Conservation (phyloP, 30 jellyfish, hydroid and myxozoan genomes). For the Catostylus mosaicus region DNA sequence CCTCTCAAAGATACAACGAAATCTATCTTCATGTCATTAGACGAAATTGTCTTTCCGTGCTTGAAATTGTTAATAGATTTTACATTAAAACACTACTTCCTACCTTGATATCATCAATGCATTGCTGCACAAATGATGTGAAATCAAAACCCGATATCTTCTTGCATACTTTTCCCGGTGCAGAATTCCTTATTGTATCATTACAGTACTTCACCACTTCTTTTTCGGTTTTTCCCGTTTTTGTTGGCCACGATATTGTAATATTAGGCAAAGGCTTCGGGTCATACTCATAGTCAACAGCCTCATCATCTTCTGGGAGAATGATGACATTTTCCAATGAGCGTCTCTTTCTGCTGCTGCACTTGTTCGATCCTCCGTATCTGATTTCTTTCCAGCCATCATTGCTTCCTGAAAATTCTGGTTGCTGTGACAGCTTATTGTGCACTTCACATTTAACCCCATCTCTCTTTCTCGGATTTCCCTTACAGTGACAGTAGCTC, state of each 20-base stretch:
- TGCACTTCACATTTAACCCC: constrained; percentile 16
- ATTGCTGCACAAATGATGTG: constrained; percentile 38
- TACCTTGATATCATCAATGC: constrained; percentile 71
- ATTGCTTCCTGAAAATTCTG: background rate
- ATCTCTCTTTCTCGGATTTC: background rate
- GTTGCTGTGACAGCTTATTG: background rate
- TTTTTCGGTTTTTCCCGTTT: constrained; percentile 41
- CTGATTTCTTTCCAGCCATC: constrained; percentile 1
- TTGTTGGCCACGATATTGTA: constrained; percentile 58
- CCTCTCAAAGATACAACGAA: too few relatives aligned
- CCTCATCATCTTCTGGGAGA: constrained; percentile 45
- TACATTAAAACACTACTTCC: background rate
- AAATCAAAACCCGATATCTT: constrained; percentile 38
- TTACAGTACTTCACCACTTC: constrained; percentile 22
- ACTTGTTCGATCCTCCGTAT: background rate
- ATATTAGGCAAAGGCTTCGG: constrained; percentile 44
- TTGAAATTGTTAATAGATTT: too few relatives aligned
- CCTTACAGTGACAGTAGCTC: constrained; percentile 58
- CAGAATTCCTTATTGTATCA: constrained; percentile 20
- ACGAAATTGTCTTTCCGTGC: too few relatives aligned
- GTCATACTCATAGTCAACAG: constrained; percentile 31
- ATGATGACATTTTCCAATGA: background rate
- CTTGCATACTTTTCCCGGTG: constrained; percentile 53
- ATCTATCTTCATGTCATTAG: too few relatives aligned
- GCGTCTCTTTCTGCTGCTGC: constrained; percentile 31